These are phyloP conservation scores for Morus bassanus DNA, from an alignment of 2,797 vertebrate species.

Conservation along the genomic window DNA sequence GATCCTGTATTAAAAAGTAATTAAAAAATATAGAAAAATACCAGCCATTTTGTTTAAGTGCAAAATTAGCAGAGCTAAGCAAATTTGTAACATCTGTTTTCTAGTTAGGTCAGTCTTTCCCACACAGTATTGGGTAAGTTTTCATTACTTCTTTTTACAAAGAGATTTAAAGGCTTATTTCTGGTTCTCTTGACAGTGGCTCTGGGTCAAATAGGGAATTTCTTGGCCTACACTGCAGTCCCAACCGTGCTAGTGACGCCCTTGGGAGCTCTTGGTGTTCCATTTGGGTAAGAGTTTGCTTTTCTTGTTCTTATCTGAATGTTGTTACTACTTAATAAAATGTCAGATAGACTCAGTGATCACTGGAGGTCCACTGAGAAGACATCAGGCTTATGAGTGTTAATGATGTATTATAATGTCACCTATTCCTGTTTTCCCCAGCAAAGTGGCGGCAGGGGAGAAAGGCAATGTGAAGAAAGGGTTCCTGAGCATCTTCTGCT, in stretches of 20 bases:
- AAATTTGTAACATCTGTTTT: slow-evolving; percentile 30
- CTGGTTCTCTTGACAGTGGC: slow-evolving; percentile 82
- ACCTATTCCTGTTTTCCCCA: not conserved
- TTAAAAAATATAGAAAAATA: not conserved
- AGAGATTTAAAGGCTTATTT: slow-evolving; percentile 32
- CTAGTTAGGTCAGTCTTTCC: slow-evolving; percentile 2
- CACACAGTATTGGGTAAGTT: slow-evolving; percentile 27
- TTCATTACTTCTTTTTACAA: not conserved
- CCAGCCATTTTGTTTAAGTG: not conserved
- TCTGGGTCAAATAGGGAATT: slow-evolving; percentile 94
- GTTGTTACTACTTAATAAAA: not conserved
- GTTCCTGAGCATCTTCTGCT: not conserved
- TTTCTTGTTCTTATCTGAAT: slow-evolving; percentile 32
- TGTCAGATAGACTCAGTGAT: not conserved
- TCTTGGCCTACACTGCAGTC: slow-evolving; percentile 92
- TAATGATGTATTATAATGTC: not conserved
- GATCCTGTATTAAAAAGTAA: not conserved
- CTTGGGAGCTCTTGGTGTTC: slow-evolving; percentile 93
- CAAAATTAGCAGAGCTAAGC: not conserved
- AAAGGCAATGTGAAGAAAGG: not conserved
- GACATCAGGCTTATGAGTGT: not conserved
- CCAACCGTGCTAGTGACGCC: slow-evolving; percentile 94
- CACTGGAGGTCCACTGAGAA: not conserved
- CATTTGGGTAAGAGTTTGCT: slow-evolving; percentile 89
- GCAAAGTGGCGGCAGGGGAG: not conserved